Evolutionary conservation across 2,888 invertebrate species (phyloP).

Genomic region (Morpho deidamia): DNA sequence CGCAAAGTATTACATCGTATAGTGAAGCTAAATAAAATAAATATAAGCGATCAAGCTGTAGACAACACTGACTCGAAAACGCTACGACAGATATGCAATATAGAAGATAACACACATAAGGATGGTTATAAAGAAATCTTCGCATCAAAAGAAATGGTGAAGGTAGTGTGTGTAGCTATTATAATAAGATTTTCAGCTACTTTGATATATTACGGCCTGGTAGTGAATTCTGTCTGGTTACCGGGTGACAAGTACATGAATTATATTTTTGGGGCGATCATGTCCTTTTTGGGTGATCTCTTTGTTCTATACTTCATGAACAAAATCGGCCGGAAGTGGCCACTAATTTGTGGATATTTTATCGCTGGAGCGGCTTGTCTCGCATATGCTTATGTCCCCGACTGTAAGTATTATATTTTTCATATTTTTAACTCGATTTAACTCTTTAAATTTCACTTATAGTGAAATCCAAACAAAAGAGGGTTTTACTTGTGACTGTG

Average conservation of each 20-base stretch:
- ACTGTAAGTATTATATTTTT: conserved; percentile 36
- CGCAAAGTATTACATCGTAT: conserved; percentile 41
- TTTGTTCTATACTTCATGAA: conserved; percentile 54
- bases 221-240: conserved; percentile 56
- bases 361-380: conserved; percentile 45
- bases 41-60: conserved; percentile 41
- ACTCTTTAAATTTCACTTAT: too few relatives aligned
- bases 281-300: conserved; percentile 63
- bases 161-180: conserved; percentile 40
- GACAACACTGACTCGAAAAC: conserved; percentile 35
- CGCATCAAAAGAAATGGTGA: conserved; percentile 46
- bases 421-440: not conserved
- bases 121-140: conserved; percentile 45
- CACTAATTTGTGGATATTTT: conserved; percentile 46
- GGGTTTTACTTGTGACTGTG: too few relatives aligned
- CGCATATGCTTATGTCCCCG: conserved; percentile 43
- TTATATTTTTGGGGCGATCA: conserved; percentile 52
- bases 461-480: too few relatives aligned
- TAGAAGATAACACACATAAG: conserved; percentile 38
- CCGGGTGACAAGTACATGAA: conserved; percentile 61
- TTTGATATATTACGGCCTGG: conserved; percentile 60
- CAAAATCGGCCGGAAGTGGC: conserved; percentile 51
- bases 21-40: conserved; percentile 45
- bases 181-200: conserved; percentile 47
- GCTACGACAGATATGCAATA: conserved; percentile 46